Conservation (phyloP, 2,888 invertebrate genomes). For the Epirrita christyi region DNA sequence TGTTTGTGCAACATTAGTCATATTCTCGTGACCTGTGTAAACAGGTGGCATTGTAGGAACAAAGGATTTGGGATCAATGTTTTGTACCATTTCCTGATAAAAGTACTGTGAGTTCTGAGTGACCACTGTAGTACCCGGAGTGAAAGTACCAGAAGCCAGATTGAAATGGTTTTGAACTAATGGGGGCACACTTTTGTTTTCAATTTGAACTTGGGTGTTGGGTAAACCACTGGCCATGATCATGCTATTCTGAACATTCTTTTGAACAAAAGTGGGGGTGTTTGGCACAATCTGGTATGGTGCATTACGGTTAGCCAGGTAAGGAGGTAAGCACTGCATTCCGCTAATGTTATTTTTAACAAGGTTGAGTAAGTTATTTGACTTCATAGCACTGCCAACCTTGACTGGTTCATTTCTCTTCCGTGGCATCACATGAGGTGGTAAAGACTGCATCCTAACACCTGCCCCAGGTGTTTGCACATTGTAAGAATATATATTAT, state of each 20-base stretch:
- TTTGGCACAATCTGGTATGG: slow-evolving; percentile 55
- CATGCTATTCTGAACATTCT: slow-evolving; percentile 75
- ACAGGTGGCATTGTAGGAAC: slow-evolving; percentile 70
- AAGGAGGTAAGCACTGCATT: slow-evolving; percentile 51
- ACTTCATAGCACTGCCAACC: slow-evolving; percentile 58
- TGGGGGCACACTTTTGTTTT: slow-evolving; percentile 57
- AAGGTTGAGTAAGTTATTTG: slow-evolving; percentile 62
- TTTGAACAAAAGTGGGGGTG: slow-evolving; percentile 72
- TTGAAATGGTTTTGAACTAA: slow-evolving; percentile 64
- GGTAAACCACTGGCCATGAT: slow-evolving; percentile 68
- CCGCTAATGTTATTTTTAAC: slow-evolving; percentile 70
- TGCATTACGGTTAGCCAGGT: slow-evolving; percentile 48
- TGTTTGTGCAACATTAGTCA: slow-evolving; percentile 67
- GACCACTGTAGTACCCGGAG: slow-evolving; percentile 74
- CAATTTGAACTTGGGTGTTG: slow-evolving; percentile 55
- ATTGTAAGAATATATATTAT: slow-evolving; percentile 60
- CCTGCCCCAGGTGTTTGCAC: slow-evolving; percentile 53
- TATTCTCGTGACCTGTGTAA: slow-evolving; percentile 64
- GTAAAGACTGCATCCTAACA: slow-evolving; percentile 52
- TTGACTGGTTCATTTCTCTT: slow-evolving; percentile 64
- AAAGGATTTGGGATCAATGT: slow-evolving; percentile 73
- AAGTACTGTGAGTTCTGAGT: slow-evolving; percentile 79
- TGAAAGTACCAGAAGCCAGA: slow-evolving; percentile 60
- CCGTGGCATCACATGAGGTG: slow-evolving; percentile 51
- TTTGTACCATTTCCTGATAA: slow-evolving; percentile 79